phyloP scores from a whole-genome alignment of 2,113 vertebrate species.

The Mellivora capensis region DNA sequence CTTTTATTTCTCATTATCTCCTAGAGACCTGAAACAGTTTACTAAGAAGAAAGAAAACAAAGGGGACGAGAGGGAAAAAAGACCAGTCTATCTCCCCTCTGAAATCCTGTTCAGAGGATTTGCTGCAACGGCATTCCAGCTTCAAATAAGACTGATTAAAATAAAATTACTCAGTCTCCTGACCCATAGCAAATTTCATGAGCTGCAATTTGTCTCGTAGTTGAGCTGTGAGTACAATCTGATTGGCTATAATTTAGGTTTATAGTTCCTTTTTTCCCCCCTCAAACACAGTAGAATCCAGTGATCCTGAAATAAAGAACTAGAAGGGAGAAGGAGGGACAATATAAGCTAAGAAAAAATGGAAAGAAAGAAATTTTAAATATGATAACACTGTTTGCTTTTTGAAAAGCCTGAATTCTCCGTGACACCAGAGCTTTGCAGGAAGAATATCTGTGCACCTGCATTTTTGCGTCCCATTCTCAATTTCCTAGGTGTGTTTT shows the following conservation, averaged over 20 bases:
- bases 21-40: neutral
- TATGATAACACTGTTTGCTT: neutral
- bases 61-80: neutral
- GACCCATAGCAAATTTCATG: constrained; percentile 83
- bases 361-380: neutral
- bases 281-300: constrained; percentile 58
- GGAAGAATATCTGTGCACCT: neutral
- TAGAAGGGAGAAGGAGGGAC: neutral
- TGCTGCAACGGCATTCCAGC: constrained; percentile 60
- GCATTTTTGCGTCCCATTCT: neutral
- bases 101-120: constrained; percentile 64
- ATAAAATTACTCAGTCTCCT: constrained; percentile 83
- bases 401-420: neutral
- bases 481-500: neutral
- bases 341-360: constrained; percentile 22
- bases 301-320: constrained; percentile 70
- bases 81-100: neutral
- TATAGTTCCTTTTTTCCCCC: constrained; percentile 53
- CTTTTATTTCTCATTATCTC: constrained; percentile 45
- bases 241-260: constrained; percentile 82
- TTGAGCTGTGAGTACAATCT: constrained; percentile 81
- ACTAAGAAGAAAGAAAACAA: neutral
- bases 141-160: constrained; percentile 84
- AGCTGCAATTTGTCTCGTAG: constrained; percentile 82
- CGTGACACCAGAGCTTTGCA: neutral